These are phyloP conservation scores for Coremacera marginata DNA, from an alignment of 2,888 invertebrate species.

Conservation along the genomic window DNA sequence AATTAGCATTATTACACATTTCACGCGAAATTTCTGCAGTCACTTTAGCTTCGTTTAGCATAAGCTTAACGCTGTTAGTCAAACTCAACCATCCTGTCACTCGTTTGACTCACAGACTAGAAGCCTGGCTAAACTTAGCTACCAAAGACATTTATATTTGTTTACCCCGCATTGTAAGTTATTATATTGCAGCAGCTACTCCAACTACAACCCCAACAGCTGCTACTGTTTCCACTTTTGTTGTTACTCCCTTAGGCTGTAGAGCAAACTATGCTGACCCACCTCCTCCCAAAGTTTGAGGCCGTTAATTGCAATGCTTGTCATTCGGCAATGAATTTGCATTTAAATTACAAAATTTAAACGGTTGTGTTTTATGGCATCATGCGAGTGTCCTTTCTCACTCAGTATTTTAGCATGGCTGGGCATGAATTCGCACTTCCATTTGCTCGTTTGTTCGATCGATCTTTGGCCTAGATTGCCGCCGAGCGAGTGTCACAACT, in stretches of 20 bases:
- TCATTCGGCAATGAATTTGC: slow-evolving; percentile 61
- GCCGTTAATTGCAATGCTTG: slow-evolving; percentile 60
- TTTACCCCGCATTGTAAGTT: background rate
- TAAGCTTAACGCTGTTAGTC: background rate
- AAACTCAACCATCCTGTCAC: background rate
- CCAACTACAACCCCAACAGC: background rate
- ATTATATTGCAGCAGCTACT: background rate
- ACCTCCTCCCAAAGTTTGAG: background rate
- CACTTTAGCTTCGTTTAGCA: background rate
- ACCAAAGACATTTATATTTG: background rate
- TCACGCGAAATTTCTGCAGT: background rate
- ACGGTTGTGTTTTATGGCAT: slow-evolving; percentile 40
- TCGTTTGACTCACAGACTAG: background rate
- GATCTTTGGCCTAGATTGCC: background rate
- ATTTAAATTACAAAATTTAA: slow-evolving; percentile 64
- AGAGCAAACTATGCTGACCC: background rate
- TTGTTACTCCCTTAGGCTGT: background rate
- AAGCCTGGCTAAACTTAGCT: background rate
- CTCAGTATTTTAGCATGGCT: background rate
- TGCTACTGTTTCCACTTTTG: background rate
- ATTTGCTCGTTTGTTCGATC: background rate
- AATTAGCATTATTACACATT: slow-evolving; percentile 35
- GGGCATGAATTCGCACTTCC: background rate
- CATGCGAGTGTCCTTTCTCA: background rate
- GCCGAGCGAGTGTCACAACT: background rate